Evolutionary conservation across 2,797 vertebrate genomes (phyloP).

Genomic region (Huso huso): DNA sequence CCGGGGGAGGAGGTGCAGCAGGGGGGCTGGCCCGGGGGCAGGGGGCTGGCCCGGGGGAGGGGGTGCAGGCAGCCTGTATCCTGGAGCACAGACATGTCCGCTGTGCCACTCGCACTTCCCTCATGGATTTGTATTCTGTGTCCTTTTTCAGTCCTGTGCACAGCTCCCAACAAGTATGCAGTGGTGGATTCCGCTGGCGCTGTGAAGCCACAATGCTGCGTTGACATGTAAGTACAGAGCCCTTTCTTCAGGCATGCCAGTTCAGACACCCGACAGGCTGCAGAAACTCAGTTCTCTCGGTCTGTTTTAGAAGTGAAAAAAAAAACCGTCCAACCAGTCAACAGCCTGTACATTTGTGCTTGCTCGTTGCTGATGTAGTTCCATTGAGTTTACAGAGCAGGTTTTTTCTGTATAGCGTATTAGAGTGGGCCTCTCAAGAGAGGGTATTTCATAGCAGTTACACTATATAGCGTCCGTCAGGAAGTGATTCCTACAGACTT

Average conservation of each 20-base stretch:
- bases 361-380: background rate
- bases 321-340: no score
- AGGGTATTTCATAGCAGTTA: no score
- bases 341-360: background rate
- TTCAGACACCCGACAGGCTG: background rate
- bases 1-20: no score
- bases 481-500: no score
- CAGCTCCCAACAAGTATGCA: slow-evolving; percentile 92
- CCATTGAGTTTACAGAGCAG: no score
- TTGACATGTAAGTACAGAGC: slow-evolving; percentile 87
- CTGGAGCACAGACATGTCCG: background rate
- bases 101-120: no score
- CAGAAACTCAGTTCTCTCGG: background rate
- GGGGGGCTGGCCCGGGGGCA: no score
- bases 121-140: background rate
- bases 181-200: slow-evolving; percentile 92
- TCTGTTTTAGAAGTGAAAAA: background rate
- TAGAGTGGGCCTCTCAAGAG: no score
- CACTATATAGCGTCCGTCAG: no score
- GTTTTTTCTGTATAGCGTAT: no score
- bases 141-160: slow-evolving; percentile 83
- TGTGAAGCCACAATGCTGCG: slow-evolving; percentile 94
- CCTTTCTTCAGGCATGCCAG: slow-evolving; percentile 3
- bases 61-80: no score
- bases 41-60: no score